Conservation (phyloP, 2,113 vertebrate species). For the Cyanoderma ruficeps region DNA sequence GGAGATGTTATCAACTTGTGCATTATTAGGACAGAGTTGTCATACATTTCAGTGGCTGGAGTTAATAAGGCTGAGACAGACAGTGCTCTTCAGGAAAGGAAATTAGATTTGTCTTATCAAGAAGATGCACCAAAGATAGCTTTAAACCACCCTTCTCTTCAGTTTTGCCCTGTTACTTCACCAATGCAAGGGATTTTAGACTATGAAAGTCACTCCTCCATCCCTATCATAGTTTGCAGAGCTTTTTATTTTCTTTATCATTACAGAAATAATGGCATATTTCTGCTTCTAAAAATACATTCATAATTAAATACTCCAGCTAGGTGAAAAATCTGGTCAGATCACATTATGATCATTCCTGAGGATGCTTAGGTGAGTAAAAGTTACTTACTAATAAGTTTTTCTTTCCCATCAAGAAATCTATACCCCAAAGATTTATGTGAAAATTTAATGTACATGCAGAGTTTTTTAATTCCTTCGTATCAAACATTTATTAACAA, state of each 20-base stretch:
- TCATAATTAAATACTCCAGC: background rate
- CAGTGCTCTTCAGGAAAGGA: conserved; percentile 26
- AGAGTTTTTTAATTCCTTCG: background rate
- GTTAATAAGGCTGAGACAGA: conserved; percentile 21
- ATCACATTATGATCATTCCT: background rate
- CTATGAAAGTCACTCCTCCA: background rate
- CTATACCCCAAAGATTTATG: background rate
- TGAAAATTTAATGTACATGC: background rate
- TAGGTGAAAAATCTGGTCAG: background rate
- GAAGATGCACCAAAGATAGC: conserved; percentile 6
- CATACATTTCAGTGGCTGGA: background rate
- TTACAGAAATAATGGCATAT: background rate
- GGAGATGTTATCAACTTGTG: conserved; percentile 31
- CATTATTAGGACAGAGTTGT: conserved; percentile 15
- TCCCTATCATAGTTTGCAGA: background rate
- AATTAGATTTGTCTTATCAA: conserved; percentile 54
- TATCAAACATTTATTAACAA: background rate
- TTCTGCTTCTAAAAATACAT: background rate
- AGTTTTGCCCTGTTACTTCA: background rate
- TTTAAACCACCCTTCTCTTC: background rate
- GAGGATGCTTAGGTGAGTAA: background rate
- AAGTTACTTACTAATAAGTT: background rate
- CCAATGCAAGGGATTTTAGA: background rate
- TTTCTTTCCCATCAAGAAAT: background rate
- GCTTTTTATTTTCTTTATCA: background rate